Base-by-base conservation (phyloP, 2,888 invertebrate species). In the Polyommatus iphigenia region DNA sequence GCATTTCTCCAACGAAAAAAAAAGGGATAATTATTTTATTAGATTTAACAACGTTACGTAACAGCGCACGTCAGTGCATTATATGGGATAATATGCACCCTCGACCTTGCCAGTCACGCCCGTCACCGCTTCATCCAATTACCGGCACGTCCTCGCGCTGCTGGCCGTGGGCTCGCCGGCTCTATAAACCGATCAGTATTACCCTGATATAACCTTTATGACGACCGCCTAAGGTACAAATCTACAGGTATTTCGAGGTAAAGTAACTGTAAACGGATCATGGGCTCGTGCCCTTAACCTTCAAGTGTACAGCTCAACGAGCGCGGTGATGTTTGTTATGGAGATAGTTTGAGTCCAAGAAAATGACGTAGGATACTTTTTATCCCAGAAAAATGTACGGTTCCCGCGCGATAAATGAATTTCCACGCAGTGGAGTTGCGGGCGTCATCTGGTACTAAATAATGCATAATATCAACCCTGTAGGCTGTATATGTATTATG, bases 41-140 rank as follows among this genome's bases (percentile, higher is more conserved):
- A 32, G 32, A 32, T 32, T 32, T 2, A 32, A 32, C 54, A 54
- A 54, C 54, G 15, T 15, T 18, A 54, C 18, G 18, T 54, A 54
- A 57, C 57, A 6, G n/a, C 57, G 4, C n/a, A 57, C 62, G 62
- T 62, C 20, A 62, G 24, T 13, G 62, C 62, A 24, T 24, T 62
- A 62, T 13, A 62, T 67, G 29, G 29, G 67, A 67, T 67, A 32
- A 67, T 32, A 29, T 67, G 67, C 29, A 67, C 67, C 67, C 67
- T 67, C 32, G 15, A 67, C 67, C 67, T 67, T 67, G 67, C 29
- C 2, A 18, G 6, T 67, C 4, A 24, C 29, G 67, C 13, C 29
- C 67, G 29, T 67, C 29, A 67, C 67, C 6, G 67, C 29, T 29
- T 29, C 29, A 67, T 67, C 29, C 67, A 67, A 67, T 67, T 67